Base-by-base conservation (phyloP, 2,797 vertebrate genomes). In the Peromyscus attwateri region DNA sequence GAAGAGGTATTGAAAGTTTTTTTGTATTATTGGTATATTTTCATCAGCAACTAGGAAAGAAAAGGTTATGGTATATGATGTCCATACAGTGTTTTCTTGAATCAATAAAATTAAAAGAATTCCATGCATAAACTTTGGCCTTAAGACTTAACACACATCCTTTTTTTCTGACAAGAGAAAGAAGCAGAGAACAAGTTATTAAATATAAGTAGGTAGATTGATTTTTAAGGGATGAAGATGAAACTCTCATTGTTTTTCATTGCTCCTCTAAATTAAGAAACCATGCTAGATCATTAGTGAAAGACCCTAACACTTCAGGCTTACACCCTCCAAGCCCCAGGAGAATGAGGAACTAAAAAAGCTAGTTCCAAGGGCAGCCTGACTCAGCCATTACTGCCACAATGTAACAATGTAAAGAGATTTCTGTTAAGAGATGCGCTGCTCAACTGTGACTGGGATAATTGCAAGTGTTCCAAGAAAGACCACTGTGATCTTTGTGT, bases 81-180 rank as follows among this genome's bases (percentile, higher is more conserved):
- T 12, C 31, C 11, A 76, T 11, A 4, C 2, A 46, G 37, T 40
- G 1, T 0, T 81, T 62, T 94, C 37, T 62, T 64, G 10, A 27
- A 3, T 9, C 70, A 23, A 3, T 34, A 52, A 87, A 46, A 60
- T 3, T 4, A 84, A 94, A 93, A 87, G 1, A 81, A 87, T 60
- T 29, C 6, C 7, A 37, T 17, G 7, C 11, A 40, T 52, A 92
- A 76, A 88, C 23, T 71, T 87, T 71, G 25, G 13, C 12, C 21
- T 49, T 64, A 95, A 40, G 71, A n/a, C 6, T n/a, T 23, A 92
- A 57, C 3, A 76, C 3, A 84, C 12, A 68, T 68, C 1, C 40
- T 34, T 90, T 43, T 84, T 92, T 87, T 52, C 52, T 73, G 68
- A 80, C 3, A 83, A 43, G 6, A 90, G 82, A 84, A 80, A 83